phyloP scores from a whole-genome alignment of 2,113 vertebrate species.

The Pardalotus punctatus region DNA sequence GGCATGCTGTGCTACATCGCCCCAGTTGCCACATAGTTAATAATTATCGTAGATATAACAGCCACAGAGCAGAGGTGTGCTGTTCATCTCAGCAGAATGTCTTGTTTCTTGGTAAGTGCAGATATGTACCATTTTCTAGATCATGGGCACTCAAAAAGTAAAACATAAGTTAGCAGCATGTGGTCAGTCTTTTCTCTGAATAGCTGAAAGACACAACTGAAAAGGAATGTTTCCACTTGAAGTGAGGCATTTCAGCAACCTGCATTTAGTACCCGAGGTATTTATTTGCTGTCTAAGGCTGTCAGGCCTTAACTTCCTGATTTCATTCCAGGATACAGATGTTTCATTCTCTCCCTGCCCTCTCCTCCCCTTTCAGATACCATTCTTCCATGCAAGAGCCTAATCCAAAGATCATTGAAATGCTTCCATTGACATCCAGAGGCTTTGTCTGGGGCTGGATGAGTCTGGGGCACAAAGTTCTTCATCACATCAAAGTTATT shows the following conservation, averaged over 20 bases:
- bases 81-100: background rate
- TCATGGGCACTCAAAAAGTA: background rate
- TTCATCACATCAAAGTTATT: background rate
- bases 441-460: background rate
- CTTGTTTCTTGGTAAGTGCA: background rate
- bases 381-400: background rate
- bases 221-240: background rate
- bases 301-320: conserved; percentile 41
- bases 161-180: background rate
- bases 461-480: background rate
- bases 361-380: background rate
- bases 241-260: background rate
- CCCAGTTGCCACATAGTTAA: background rate
- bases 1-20: background rate
- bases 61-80: background rate
- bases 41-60: background rate
- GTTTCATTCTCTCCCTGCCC: conserved; percentile 27
- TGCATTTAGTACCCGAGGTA: background rate
- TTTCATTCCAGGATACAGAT: conserved; percentile 47
- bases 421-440: background rate
- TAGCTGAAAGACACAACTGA: background rate
- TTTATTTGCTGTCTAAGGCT: conserved; percentile 30
- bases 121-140: background rate
- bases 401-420: background rate
- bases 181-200: background rate